These are phyloP conservation scores for Lepidostoma basale DNA, from an alignment of 1,140 invertebrate genomes.

Conservation along the genomic window DNA sequence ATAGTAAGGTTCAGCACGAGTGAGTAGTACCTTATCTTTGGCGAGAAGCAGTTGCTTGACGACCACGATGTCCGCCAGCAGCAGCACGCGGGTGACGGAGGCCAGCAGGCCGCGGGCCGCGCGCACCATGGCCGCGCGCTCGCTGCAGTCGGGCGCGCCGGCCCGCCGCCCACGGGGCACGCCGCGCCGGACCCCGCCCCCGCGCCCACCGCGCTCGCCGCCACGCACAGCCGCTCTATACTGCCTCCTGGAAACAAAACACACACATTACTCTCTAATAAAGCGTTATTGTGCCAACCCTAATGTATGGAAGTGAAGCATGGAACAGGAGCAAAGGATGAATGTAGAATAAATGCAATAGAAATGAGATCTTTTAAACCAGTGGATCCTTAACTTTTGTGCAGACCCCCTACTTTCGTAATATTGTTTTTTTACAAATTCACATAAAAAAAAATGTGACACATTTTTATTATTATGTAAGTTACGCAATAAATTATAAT, in stretches of 20 bases:
- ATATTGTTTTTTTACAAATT: not conserved
- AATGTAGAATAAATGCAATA: no score
- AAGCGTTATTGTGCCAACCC: not conserved
- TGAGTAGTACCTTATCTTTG: slow-evolving; percentile 89
- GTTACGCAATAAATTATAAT: not conserved
- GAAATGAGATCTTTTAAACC: no score
- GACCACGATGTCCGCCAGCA: slow-evolving; percentile 97
- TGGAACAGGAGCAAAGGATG: no score
- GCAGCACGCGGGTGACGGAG: slow-evolving; percentile 94
- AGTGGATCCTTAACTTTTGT: not conserved
- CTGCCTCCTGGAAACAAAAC: slow-evolving; percentile 68
- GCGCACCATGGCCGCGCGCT: slow-evolving; percentile 81
- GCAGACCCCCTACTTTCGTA: no score
- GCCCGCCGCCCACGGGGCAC: slow-evolving; percentile 59
- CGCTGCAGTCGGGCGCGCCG: slow-evolving; percentile 72
- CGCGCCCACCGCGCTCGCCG: slow-evolving; percentile 38
- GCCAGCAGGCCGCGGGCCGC: slow-evolving; percentile 92
- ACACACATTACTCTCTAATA: not conserved
- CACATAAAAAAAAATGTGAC: not conserved
- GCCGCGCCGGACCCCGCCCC: slow-evolving; percentile 38
- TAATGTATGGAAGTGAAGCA: no score
- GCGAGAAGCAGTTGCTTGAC: slow-evolving; percentile 95
- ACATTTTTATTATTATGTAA: not conserved
- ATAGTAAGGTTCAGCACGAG: no score
- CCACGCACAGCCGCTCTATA: slow-evolving; percentile 67